phyloP scores from a whole-genome alignment of 2,888 invertebrate species.

The Chymomyza procnemis region DNA sequence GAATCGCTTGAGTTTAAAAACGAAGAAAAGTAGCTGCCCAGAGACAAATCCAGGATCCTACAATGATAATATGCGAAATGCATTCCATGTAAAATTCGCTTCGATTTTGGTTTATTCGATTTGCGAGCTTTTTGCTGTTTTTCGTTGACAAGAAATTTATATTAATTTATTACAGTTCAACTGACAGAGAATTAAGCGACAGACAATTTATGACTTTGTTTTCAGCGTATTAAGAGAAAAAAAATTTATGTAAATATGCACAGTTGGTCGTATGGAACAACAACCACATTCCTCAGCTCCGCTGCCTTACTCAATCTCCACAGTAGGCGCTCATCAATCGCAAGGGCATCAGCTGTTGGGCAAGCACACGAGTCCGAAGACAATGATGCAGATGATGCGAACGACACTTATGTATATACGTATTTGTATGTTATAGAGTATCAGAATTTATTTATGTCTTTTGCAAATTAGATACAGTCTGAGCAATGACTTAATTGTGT shows the following conservation, averaged over 20 bases:
- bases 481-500: constrained; percentile 9
- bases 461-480: neutral
- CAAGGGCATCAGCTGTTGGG: constrained; percentile 19
- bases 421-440: neutral
- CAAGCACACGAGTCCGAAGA: neutral
- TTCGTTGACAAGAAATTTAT: constrained; percentile 75
- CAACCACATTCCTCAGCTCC: neutral
- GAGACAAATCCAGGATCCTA: too few species aligned
- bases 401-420: too few species aligned
- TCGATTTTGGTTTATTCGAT: neutral
- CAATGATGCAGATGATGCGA: neutral
- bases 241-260: constrained; percentile 63
- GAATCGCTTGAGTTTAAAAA: too few species aligned
- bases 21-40: too few species aligned
- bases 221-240: constrained; percentile 60
- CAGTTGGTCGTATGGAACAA: neutral
- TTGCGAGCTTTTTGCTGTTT: neutral
- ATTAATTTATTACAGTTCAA: constrained; percentile 77
- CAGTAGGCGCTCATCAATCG: constrained; percentile 30
- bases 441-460: neutral
- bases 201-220: constrained; percentile 77
- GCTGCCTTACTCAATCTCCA: neutral
- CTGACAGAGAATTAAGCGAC: constrained; percentile 76
- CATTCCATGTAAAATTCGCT: neutral
- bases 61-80: too few species aligned